Evolutionary conservation across 2,888 invertebrate species (phyloP).

Genomic region (Eupithecia pulchellata): DNA sequence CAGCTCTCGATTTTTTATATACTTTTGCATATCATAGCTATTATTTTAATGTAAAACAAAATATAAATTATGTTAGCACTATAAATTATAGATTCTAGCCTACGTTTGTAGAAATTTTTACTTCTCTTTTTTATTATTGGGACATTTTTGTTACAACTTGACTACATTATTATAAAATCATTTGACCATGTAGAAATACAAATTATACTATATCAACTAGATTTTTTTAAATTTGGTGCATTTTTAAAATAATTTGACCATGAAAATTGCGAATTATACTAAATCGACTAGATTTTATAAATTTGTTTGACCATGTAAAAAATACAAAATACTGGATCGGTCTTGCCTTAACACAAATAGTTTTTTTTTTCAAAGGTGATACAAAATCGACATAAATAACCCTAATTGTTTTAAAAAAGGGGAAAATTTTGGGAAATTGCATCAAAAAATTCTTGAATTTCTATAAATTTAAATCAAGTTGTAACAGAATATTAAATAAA

Average conservation of each 20-base stretch:
- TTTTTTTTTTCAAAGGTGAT: too few relatives aligned
- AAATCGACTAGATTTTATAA: not conserved
- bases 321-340: not conserved
- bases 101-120: slow-evolving; percentile 50
- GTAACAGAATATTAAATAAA: slow-evolving; percentile 22
- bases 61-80: slow-evolving; percentile 61
- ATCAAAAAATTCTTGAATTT: not conserved
- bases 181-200: too few relatives aligned
- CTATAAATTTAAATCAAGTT: slow-evolving; percentile 9
- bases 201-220: too few relatives aligned
- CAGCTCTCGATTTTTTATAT: slow-evolving; percentile 7
- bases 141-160: slow-evolving; percentile 45
- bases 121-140: slow-evolving; percentile 45
- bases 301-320: not conserved
- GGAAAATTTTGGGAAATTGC: not conserved
- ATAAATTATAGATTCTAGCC: slow-evolving; percentile 57
- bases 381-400: not conserved
- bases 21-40: slow-evolving; percentile 45
- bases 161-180: slow-evolving; percentile 1
- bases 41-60: slow-evolving; percentile 50
- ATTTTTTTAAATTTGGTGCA: too few relatives aligned
- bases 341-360: not conserved
- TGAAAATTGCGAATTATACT: not conserved
- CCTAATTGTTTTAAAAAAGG: not conserved
- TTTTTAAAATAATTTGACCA: not conserved